Evolutionary conservation across 2,113 vertebrate species (phyloP).

Genomic region (Heloderma charlesbogerti): DNA sequence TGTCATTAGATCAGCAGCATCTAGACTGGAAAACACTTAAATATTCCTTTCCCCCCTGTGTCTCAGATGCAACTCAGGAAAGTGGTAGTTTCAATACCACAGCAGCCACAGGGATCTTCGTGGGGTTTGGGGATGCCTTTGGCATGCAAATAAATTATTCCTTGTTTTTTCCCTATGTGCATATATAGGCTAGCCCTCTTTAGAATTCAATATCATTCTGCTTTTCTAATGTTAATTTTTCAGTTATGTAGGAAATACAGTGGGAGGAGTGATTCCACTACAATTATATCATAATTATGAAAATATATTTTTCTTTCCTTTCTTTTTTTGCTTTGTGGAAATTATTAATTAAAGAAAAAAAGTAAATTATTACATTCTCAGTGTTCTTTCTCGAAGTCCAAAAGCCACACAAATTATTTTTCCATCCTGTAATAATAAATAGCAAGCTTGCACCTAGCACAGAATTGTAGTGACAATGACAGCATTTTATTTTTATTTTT

Average conservation of each 20-base stretch:
- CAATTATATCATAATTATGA: constrained; percentile 70
- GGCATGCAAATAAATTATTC: constrained; percentile 91
- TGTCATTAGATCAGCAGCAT: constrained; percentile 73
- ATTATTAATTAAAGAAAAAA: neutral
- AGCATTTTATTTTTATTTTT: constrained; percentile 39
- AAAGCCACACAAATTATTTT: constrained; percentile 54
- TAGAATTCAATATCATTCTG: constrained; percentile 81
- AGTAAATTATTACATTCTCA: constrained; percentile 61
- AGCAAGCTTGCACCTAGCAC: constrained; percentile 53
- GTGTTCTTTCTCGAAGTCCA: constrained; percentile 59
- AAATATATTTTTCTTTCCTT: constrained; percentile 41
- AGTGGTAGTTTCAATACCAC: constrained; percentile 81
- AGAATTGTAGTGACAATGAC: constrained; percentile 48
- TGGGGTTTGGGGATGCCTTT: constrained; percentile 79
- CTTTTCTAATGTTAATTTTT: constrained; percentile 85
- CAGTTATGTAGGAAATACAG: constrained; percentile 78
- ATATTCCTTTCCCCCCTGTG: constrained; percentile 62
- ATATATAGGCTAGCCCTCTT: constrained; percentile 81
- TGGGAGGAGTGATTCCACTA: constrained; percentile 18
- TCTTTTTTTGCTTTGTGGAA: constrained; percentile 50
- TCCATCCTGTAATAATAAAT: constrained; percentile 50
- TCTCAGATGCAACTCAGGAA: constrained; percentile 76
- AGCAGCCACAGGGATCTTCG: constrained; percentile 86
- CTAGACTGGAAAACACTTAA: constrained; percentile 79
- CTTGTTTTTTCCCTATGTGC: constrained; percentile 76